phyloP scores from a whole-genome alignment of 1,140 invertebrate genomes.

The Matsumurasca onukii region DNA sequence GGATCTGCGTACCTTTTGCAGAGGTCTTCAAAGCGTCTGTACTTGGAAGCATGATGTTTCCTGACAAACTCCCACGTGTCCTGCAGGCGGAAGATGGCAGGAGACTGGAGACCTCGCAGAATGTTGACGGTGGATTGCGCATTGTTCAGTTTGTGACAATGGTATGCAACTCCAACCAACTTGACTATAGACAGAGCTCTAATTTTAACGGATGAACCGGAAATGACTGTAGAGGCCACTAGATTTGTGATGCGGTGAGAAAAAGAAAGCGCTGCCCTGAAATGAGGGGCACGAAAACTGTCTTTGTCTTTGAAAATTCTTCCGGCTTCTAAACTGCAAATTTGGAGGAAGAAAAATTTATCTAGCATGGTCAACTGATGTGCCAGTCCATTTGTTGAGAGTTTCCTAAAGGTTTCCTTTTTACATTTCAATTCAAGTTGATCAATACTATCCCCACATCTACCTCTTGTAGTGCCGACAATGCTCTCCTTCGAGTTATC shows the following conservation, averaged over 20 bases:
- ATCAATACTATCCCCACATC: too few relatives aligned
- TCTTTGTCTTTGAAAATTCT: background rate
- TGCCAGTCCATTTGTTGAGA: background rate
- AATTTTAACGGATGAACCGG: background rate
- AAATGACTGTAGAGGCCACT: background rate
- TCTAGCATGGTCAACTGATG: background rate
- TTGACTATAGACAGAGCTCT: conserved; percentile 54
- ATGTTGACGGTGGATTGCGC: conserved; percentile 57
- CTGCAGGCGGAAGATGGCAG: conserved; percentile 53
- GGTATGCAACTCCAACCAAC: conserved; percentile 55
- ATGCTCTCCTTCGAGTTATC: too few relatives aligned
- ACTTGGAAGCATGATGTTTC: conserved; percentile 54
- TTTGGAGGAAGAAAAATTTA: background rate
- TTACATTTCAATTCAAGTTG: too few relatives aligned
- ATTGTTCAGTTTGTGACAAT: conserved; percentile 54
- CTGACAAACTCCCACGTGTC: conserved; percentile 54
- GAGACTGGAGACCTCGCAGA: conserved; percentile 54
- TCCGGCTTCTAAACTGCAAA: background rate
- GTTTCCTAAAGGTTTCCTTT: too few relatives aligned
- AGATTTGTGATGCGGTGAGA: background rate
- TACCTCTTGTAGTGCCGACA: too few relatives aligned
- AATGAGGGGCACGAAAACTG: background rate
- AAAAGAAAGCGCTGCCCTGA: background rate
- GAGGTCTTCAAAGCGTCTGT: conserved; percentile 39
- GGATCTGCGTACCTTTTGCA: background rate